A percentile compares a stretch with the other conserved stretches of the same genome.
Conservation (phyloP, 1,140 invertebrate species). For the Steinernema feltiae region DNA sequence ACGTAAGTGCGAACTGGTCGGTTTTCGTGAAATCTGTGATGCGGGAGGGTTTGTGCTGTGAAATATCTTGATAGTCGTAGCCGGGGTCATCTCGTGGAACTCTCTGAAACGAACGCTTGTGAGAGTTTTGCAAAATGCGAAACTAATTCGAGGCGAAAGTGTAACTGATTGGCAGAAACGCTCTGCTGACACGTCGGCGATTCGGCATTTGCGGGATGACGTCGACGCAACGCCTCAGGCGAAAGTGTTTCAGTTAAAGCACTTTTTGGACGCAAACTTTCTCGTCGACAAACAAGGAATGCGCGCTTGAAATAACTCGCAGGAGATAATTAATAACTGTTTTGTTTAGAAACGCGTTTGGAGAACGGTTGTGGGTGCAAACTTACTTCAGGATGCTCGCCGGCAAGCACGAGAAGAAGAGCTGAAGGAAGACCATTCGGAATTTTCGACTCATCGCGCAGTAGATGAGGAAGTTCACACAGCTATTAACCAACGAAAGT, state of each 20-base stretch:
- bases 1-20: not conserved
- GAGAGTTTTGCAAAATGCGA: not conserved
- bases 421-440: slow-evolving; percentile 67
- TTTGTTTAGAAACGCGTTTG: too few species aligned
- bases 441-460: slow-evolving; percentile 89
- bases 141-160: not conserved
- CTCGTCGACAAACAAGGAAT: too few species aligned
- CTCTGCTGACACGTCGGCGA: not conserved
- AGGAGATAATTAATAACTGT: too few species aligned
- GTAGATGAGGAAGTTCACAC: slow-evolving; percentile 87
- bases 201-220: too few species aligned
- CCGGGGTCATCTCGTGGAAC: slow-evolving; percentile 10
- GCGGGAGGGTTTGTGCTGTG: not conserved
- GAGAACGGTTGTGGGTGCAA: not conserved
- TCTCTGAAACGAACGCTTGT: not conserved
- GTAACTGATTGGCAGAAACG: not conserved
- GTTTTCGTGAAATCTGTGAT: not conserved
- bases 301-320: too few species aligned
- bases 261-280: too few species aligned
- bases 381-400: not conserved
- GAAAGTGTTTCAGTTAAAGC: too few species aligned
- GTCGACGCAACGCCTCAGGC: too few species aligned
- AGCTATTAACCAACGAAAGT: slow-evolving; percentile 79
- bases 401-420: slow-evolving; percentile 46
- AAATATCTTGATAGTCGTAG: slow-evolving; percentile 6